These are phyloP conservation scores for Camponotus pennsylvanicus DNA, from an alignment of 1,140 invertebrate genomes.

Conservation along the genomic window DNA sequence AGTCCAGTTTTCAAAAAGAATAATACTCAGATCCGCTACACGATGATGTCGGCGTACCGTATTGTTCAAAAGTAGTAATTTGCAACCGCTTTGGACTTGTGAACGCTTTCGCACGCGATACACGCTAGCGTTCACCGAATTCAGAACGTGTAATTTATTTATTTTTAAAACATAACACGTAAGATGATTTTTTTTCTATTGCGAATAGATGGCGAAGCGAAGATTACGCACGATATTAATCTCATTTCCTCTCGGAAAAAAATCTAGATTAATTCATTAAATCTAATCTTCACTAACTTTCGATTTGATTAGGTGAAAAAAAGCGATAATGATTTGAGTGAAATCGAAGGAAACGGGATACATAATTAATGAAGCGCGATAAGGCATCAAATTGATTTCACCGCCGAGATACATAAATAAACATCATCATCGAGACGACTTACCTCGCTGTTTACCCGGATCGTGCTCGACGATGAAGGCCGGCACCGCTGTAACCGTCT, in stretches of 20 bases:
- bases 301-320: not conserved
- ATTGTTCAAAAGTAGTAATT: constrained; percentile 18
- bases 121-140: not conserved
- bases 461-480: constrained; percentile 87
- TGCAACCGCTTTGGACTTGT: not conserved
- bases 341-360: not conserved
- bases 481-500: constrained; percentile 87
- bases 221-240: not conserved
- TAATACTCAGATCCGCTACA: constrained; percentile 66
- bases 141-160: not conserved
- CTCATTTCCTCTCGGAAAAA: not conserved
- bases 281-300: not conserved
- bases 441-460: constrained; percentile 83
- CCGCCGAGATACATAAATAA: not conserved
- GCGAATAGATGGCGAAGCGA: no score
- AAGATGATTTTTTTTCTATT: no score
- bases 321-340: not conserved
- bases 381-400: constrained; percentile 19
- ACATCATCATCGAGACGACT: constrained; percentile 1
- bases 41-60: constrained; percentile 28
- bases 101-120: not conserved
- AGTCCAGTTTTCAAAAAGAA: constrained; percentile 29
- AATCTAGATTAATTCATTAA: not conserved
- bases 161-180: not conserved
- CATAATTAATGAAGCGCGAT: not conserved